Base-by-base conservation (phyloP, 2,888 invertebrate species). In the Plagodis dolabraria region DNA sequence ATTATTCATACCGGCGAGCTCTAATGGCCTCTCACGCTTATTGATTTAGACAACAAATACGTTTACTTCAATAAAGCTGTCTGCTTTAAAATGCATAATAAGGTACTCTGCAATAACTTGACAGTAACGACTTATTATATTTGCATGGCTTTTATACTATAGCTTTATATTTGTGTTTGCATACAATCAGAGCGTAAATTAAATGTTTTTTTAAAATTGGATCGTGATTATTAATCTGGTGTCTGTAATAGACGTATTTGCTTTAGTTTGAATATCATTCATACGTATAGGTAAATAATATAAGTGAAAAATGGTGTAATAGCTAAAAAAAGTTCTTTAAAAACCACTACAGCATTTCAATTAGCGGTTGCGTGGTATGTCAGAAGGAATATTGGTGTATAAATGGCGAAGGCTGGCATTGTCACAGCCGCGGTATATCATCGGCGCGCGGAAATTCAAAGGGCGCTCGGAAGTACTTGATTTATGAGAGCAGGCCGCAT, bases 391-490 rank as follows among this genome's bases (percentile, higher is more conserved):
- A 85, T 86, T 83, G 83, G 83, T 85, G 79, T 85, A 81, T 82
- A 84, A 82, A 82, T 78, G 81, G 77, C 67, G 68, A 79, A 82
- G 83, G 83, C 83, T 80, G 83, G 86, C 85, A 87, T 87, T 88
- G 89, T 87, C 87, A 85, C 80, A 75, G 82, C 76, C 78, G 77
- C 85, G 83, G 82, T 88, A 87, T 87, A 87, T 88, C 88, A 89
- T 83, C 79, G 81, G 77, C 75, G 79, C 72, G 79, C 83, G 83
- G 85, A 87, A 86, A 85, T 86, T 87, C 86, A 89, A 88, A 87
- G 87, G 87, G 84, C 82, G 84, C 74, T 79, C 85, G 87, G 86
- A 87, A 87, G 86, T 85, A 83, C 86, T 87, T 89, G 89, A 89
- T 89, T 89, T 89, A 89, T 83, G 88, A 82, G 81, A 79, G 79